Percentiles rank a stretch among this genome's conserved stretches.
phyloP scores from a whole-genome alignment of 2,888 invertebrate genomes.

The Nomada lathburiana region DNA sequence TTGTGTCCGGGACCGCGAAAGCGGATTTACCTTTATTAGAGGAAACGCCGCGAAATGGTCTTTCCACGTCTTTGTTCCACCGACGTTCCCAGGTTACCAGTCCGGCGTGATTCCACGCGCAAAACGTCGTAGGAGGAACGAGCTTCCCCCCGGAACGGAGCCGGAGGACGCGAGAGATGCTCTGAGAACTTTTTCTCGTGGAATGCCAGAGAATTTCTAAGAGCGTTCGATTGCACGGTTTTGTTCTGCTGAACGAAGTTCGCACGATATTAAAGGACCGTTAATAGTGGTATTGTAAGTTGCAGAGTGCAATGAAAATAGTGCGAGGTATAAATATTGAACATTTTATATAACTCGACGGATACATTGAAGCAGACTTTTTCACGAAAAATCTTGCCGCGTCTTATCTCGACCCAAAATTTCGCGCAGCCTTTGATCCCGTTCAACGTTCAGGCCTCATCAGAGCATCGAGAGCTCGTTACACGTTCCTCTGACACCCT shows the following conservation, averaged over 20 bases:
- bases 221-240: no score
- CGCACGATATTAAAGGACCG: no score
- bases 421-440: constrained; percentile 17
- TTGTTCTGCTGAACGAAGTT: no score
- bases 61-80: constrained; percentile 7
- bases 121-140: neutral
- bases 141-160: neutral
- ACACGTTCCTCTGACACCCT: constrained; percentile 2
- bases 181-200: no score
- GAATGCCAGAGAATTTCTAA: no score
- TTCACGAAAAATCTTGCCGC: no score
- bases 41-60: constrained; percentile 7
- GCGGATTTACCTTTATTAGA: constrained; percentile 39
- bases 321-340: no score
- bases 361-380: no score
- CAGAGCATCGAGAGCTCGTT: constrained; percentile 28
- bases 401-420: neutral
- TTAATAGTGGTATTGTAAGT: no score
- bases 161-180: no score
- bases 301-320: no score
- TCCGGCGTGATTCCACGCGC: neutral
- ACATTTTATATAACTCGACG: no score
- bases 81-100: neutral
- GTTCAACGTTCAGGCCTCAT: constrained; percentile 6
- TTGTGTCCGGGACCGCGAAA: constrained; percentile 25